These are phyloP conservation scores for Oreochromis spilurus DNA, from an alignment of 2,113 vertebrate species.

Conservation along the genomic window DNA sequence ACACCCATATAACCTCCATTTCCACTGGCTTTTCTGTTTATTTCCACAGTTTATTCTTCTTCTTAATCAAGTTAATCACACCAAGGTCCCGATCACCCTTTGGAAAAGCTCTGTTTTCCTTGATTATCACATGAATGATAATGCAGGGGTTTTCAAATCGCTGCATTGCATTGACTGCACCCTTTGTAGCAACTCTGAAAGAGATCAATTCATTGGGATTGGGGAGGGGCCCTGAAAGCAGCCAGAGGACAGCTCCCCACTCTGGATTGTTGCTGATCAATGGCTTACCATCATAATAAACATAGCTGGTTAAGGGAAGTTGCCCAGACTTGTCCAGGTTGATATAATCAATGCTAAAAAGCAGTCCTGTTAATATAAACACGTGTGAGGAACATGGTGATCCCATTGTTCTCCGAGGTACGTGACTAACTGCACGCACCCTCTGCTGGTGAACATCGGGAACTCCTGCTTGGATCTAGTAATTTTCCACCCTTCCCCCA, in stretches of 20 bases:
- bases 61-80: not conserved
- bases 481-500: slow-evolving; percentile 52
- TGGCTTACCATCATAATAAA: not conserved
- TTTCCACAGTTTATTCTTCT: not conserved
- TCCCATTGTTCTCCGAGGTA: not conserved
- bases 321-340: slow-evolving; percentile 16
- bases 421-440: slow-evolving; percentile 25
- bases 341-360: not conserved
- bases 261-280: not conserved
- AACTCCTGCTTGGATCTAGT: slow-evolving; percentile 1
- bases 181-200: not conserved
- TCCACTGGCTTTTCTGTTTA: not conserved
- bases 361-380: not conserved
- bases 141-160: not conserved
- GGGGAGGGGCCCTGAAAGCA: not conserved
- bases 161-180: not conserved
- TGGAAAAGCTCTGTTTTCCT: not conserved
- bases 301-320: not conserved
- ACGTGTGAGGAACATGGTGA: not conserved
- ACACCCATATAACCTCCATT: not conserved
- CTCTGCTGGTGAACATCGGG: slow-evolving; percentile 26
- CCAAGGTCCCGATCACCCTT: not conserved
- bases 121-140: slow-evolving; percentile 1
- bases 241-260: not conserved
- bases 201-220: not conserved